Evolutionary conservation across 2,888 invertebrate genomes (phyloP).

Genomic region (Macrosiphum euphorbiae): DNA sequence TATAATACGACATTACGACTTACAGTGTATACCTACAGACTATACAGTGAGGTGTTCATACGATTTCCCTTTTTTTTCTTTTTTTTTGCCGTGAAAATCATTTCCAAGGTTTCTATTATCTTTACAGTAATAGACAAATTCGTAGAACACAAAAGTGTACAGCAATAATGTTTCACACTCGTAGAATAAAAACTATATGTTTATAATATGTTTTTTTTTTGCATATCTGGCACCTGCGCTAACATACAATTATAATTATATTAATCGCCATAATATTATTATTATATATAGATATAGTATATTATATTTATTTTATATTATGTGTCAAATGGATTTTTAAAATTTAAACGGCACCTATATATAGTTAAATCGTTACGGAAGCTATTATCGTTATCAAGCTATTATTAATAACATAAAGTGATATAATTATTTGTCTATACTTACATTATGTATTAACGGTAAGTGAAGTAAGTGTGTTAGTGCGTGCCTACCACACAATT

Average conservation of each 20-base stretch:
- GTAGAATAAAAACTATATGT: not conserved
- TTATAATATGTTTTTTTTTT: not conserved
- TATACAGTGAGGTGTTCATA: not conserved
- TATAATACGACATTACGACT: constrained; percentile 12
- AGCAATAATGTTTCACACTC: not conserved
- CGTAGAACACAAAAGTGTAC: not conserved
- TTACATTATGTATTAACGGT: not conserved
- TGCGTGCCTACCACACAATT: not conserved
- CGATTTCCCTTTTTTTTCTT: constrained; percentile 47
- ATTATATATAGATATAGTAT: not conserved
- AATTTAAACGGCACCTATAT: not conserved
- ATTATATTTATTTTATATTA: not conserved
- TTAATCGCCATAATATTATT: not conserved
- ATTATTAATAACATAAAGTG: not conserved
- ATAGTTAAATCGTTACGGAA: not conserved
- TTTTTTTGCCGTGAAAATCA: constrained; percentile 51
- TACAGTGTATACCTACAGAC: not conserved
- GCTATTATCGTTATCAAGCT: not conserved
- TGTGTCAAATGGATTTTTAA: not conserved
- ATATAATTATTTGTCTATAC: not conserved
- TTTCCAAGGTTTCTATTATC: constrained; percentile 57
- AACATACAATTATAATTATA: not conserved
- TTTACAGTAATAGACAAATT: constrained; percentile 8
- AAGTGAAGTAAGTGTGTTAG: not conserved
- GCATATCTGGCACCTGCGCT: not conserved